Evolutionary conservation across 2,113 vertebrate species (phyloP).

Genomic region (Eclectus roratus): DNA sequence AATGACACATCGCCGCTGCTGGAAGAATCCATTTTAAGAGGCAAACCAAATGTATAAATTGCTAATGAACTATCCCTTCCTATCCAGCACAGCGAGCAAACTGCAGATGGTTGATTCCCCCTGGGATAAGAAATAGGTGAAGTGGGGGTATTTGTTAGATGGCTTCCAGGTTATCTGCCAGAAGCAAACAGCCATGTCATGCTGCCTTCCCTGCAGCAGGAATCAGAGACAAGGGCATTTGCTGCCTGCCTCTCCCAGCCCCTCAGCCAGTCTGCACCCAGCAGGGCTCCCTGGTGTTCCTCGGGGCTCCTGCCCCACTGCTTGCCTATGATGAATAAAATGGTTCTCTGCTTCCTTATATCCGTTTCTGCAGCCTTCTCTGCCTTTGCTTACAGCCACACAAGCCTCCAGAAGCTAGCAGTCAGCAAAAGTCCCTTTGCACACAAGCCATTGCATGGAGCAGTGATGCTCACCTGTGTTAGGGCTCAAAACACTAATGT

Average conservation of each 20-base stretch:
- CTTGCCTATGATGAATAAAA: fast-evolving
- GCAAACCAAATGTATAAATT: slow-evolving; percentile 25
- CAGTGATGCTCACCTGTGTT: not conserved
- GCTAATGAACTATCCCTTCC: slow-evolving; percentile 40
- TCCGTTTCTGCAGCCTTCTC: not conserved
- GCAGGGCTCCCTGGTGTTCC: not conserved
- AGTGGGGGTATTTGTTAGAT: not conserved
- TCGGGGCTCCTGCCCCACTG: fast-evolving
- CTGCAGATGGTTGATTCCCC: slow-evolving; percentile 37
- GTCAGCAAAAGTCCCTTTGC: not conserved
- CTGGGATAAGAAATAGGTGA: slow-evolving; percentile 37
- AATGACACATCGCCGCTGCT: slow-evolving; percentile 31
- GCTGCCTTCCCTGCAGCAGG: not conserved
- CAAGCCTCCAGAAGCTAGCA: not conserved
- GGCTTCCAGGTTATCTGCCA: slow-evolving; percentile 1
- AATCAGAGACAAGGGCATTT: not conserved
- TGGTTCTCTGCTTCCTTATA: not conserved
- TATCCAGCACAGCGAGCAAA: not conserved
- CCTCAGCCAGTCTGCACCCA: fast-evolving
- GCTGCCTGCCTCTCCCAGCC: not conserved
- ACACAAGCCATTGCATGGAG: not conserved
- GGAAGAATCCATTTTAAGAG: slow-evolving; percentile 25
- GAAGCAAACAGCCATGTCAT: not conserved
- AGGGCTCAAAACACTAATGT: not conserved
- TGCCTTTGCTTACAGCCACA: not conserved